These are phyloP conservation scores for Sinocyclocheilus anshuiensis DNA, from an alignment of 2,113 vertebrate species.

Conservation along the genomic window DNA sequence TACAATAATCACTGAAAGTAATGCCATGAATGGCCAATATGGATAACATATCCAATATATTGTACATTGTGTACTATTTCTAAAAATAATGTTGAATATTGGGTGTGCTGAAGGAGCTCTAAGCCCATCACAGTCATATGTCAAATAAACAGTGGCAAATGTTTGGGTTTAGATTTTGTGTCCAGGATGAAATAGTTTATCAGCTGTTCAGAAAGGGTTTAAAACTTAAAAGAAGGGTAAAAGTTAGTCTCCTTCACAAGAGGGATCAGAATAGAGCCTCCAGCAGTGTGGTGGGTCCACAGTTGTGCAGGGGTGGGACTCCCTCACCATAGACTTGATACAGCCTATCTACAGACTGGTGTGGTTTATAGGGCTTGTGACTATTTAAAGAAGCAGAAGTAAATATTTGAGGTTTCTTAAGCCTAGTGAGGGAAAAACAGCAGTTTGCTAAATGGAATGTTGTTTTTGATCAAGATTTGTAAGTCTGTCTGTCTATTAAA, in stretches of 20 bases:
- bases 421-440: background rate
- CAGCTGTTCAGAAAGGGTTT: slow-evolving; percentile 16
- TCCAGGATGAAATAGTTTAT: too few relatives aligned
- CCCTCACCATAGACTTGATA: background rate
- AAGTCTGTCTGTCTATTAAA: background rate
- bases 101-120: background rate
- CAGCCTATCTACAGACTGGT: background rate
- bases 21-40: background rate
- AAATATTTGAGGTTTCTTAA: slow-evolving; percentile 41
- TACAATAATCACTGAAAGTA: background rate
- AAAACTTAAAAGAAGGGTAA: background rate
- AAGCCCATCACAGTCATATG: background rate
- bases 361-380: slow-evolving; percentile 6
- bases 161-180: too few relatives aligned
- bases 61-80: background rate
- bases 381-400: slow-evolving; percentile 38
- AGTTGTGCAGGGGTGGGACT: slow-evolving; percentile 16
- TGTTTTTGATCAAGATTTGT: background rate
- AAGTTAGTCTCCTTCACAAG: background rate
- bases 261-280: background rate
- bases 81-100: background rate
- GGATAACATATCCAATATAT: background rate
- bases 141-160: background rate
- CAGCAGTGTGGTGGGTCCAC: slow-evolving; percentile 12
- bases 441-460: background rate